Evolutionary conservation across 2,113 vertebrate species (phyloP), one percentile per base, ranked within the genome.

Genomic region (Lepidothrix coronata): DNA sequence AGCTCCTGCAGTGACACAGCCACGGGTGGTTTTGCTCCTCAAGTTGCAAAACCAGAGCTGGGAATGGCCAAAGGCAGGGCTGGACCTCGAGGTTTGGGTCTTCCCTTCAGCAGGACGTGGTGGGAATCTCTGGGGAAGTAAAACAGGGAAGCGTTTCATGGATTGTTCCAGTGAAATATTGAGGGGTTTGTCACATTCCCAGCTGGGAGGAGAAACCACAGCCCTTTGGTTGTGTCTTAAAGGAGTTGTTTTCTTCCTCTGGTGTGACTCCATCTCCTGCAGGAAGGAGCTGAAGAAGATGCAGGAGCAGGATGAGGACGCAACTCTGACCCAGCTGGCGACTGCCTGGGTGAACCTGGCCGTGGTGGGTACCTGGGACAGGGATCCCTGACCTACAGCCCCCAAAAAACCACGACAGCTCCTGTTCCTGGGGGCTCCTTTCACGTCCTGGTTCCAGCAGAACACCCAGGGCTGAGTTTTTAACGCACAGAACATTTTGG

Each of bases 221-320:
- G 0, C 11, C 1, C 33, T 35, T 8, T 6, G 6, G 1, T 25
- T 43, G 2, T 5, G 0, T 8, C 15, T 51, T 17, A 9, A 24
- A 54, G 68, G 44, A 13, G 14, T 15, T 25, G 31, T 11, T 39
- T 20, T 27, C 4, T 15, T 27, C 57, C 72, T n/a, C 14, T n/a
- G 24, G 2, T 2, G 10, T n/a, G 59, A 16, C 31, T 65, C n/a
- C 43, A 8, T 0, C 25, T 44, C 43, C 59, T 46, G 44, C 97
- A 99, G 99, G 84, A 99, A 99, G 92, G 99, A 99, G 72, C 98
- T 99, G 77, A 99, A 99, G 97, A 99, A 98, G 77, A 99, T 99
- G 99, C 99, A 99, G 94, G 99, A 99, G 71, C 98, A 98, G 79
- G 99, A 99, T 3, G 99, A 99, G 88, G 99, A 99, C 1, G 98